Base-by-base conservation (phyloP, 2,113 vertebrate genomes). In the Nematolebias whitei region DNA sequence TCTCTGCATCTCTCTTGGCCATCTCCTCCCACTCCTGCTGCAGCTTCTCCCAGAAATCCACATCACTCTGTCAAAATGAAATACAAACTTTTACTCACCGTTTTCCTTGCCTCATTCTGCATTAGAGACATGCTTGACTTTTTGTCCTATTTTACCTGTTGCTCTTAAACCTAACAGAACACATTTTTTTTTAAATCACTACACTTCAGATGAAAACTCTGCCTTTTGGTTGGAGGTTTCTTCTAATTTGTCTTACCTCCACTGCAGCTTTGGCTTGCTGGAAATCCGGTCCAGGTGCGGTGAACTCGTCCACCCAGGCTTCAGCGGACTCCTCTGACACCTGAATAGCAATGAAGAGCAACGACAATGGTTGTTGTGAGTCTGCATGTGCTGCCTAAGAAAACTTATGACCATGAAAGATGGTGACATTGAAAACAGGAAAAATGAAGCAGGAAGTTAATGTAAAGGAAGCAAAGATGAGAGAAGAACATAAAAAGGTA, bases 1-100 rank as follows among this genome's bases (percentile, higher is more conserved):
- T 93, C 83, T 99, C 96, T 14, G 98, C 96, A 12, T 99, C 98
- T 80, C 97, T 91, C 84, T 97, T 98, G 0, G 96, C 95, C 98
- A 99, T 99, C 89, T 99, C 96, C 85, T 99, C 98, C 95, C 98
- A 95, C 81, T 99, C 98, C 80, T 96, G 95, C 92, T 99, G 98
- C 74, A 99, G 93, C 87, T 96, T 99, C 91, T 99, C 98, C 98
- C 98, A 99, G 92, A 99, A 99, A 91, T 98, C 98, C 35, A 98
- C 94, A 91, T 99, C 97, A 71, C 96, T 98, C 98, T 99, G 90
- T 63, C 50, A 74, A 55, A 63, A 65, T 26, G 48, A 72, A 14
- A 55, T 41, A 83, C 7, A 71, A 24, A 60, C 18, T 57, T 55
- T 65, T 60, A 67, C n/a, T 52, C 47, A n/a, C 38, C 43, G 18